These are phyloP conservation scores for Madoqua kirkii DNA, from an alignment of 2,113 vertebrate species.

Conservation along the genomic window DNA sequence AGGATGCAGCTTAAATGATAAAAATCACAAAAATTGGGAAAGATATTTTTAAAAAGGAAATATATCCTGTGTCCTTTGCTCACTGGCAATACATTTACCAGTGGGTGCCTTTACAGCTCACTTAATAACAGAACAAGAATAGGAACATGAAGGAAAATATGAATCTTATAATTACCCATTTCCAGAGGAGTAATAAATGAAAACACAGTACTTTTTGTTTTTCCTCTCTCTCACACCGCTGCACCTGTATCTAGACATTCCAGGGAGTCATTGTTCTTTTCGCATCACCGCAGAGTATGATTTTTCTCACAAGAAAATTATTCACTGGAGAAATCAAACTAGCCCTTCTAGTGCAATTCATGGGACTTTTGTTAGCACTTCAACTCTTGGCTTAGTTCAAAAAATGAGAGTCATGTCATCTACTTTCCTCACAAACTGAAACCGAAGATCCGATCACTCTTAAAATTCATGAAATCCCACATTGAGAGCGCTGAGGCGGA, in stretches of 20 bases:
- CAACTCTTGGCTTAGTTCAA: background rate
- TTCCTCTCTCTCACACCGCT: background rate
- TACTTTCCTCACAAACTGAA: background rate
- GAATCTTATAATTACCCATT: slow-evolving; percentile 2
- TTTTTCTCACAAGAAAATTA: background rate
- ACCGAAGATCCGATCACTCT: background rate
- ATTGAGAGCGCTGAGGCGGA: background rate
- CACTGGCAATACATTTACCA: background rate
- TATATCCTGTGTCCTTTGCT: background rate
- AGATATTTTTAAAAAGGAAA: background rate
- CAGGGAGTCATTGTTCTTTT: background rate
- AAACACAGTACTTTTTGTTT: background rate
- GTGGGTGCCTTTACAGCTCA: background rate
- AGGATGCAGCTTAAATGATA: background rate
- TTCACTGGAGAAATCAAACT: background rate
- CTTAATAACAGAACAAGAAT: background rate
- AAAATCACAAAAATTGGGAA: background rate
- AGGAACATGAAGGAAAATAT: background rate
- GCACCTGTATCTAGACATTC: background rate
- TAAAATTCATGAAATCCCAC: background rate
- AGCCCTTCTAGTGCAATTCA: background rate
- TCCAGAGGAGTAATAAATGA: background rate
- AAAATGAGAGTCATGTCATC: background rate
- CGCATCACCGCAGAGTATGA: background rate
- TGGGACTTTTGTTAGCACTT: background rate